Evolutionary conservation across 2,797 vertebrate species (phyloP), one percentile per base, ranked within the genome.

Genomic region (Myripristis jacobus): DNA sequence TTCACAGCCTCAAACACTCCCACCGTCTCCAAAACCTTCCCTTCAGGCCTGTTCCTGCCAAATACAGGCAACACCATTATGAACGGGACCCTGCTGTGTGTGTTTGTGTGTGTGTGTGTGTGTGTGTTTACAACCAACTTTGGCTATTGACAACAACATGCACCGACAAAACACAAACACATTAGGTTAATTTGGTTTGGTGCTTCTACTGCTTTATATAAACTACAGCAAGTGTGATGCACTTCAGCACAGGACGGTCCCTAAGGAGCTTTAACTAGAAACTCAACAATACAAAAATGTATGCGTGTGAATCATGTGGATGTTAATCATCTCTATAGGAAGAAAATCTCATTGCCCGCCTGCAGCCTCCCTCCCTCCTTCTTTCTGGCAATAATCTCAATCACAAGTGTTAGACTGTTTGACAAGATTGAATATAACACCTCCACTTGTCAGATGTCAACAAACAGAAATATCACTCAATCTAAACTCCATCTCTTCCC

Each of bases 1-100:
- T 97, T 98, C 27, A 96, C 95, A 18, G 96, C 95, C 84, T 99
- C 97, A 84, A 99, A 98, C 66, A 98, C 94, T 48, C 98, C 98
- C 2, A 99, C 98, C 0, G 97, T 95, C 84, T 99, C 97, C 92
- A 99, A 85, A 75, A 98, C 96, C 93, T 99, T 99, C 77, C 96
- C 96, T 62, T 99, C 97, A 0, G 95, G 94, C 51, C 97, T 96
- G 92, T 96, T 98, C 88, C 97, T 98, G 89, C 72, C 84, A 86
- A 83, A 88, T 43, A 73, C 80, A 74, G 83, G 81, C 83, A 87
- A 70, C 80, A 77, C 65, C 43, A 77, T 90, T 75, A 91, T 48
- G 88, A 73, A 89, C 71, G 71, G 56, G 59, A 59, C 6, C 3
- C 21, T 13, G 2, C 22, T 31, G 24, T 31, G 47, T 19, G 12